A percentile compares a stretch with the other conserved stretches of the same genome.
These are phyloP conservation scores for Fragum sueziense DNA, from an alignment of 2,888 invertebrate species.

Conservation along the genomic window DNA sequence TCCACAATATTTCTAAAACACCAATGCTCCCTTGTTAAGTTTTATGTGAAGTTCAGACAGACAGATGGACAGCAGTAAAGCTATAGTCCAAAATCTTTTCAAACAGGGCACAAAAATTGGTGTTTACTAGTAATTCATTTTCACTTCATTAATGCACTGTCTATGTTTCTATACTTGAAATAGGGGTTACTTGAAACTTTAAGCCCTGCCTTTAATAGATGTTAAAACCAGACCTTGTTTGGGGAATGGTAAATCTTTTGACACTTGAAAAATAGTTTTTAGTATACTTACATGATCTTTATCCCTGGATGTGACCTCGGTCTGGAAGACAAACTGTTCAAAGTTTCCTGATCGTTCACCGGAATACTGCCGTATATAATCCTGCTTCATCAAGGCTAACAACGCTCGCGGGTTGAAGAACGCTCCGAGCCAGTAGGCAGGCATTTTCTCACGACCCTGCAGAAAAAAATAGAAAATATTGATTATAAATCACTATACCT, in stretches of 20 bases:
- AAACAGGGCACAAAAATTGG: too few relatives aligned
- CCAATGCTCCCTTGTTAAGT: too few relatives aligned
- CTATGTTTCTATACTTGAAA: too few relatives aligned
- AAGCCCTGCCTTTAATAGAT: not conserved
- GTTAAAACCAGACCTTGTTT: not conserved
- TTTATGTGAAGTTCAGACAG: too few relatives aligned
- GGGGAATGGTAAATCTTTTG: not conserved
- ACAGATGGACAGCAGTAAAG: too few relatives aligned
- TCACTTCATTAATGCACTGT: too few relatives aligned
- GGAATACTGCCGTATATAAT: slow-evolving; percentile 74
- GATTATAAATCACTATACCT: too few relatives aligned
- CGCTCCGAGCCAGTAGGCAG: slow-evolving; percentile 82
- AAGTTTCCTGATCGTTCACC: slow-evolving; percentile 78
- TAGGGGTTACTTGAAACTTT: too few relatives aligned
- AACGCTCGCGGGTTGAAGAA: slow-evolving; percentile 81
- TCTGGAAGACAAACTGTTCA: slow-evolving; percentile 80
- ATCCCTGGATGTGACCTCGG: slow-evolving; percentile 81
- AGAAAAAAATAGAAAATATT: not conserved
- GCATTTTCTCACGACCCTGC: slow-evolving; percentile 82
- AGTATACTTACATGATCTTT: slow-evolving; percentile 81
- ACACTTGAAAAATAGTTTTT: not conserved
- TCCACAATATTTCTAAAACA: too few relatives aligned
- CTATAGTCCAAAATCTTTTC: too few relatives aligned
- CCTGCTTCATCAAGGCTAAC: slow-evolving; percentile 80
- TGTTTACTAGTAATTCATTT: too few relatives aligned